Evolutionary conservation across 2,113 vertebrate species (phyloP).

Genomic region (Butorides virescens): DNA sequence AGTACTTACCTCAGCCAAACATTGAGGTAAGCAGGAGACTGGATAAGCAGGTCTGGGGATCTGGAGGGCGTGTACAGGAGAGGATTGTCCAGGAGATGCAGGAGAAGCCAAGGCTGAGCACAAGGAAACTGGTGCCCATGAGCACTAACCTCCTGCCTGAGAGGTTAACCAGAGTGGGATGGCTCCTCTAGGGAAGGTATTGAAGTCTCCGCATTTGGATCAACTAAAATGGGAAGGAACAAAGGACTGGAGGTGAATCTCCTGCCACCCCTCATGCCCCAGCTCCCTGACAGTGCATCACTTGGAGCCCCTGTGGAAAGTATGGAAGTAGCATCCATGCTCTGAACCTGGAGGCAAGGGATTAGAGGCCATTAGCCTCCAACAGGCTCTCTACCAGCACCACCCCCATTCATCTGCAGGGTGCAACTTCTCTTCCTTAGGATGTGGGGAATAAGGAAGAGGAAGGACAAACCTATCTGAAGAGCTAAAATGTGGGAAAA

Average conservation of each 20-base stretch:
- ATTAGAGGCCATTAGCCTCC: background rate
- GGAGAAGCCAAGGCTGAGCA: background rate
- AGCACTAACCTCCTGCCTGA: background rate
- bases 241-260: background rate
- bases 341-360: background rate
- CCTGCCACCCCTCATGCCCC: background rate
- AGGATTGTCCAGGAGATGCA: background rate
- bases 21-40: constrained; percentile 7
- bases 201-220: background rate
- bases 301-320: background rate
- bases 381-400: background rate
- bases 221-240: background rate
- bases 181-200: background rate
- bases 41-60: constrained; percentile 18
- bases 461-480: background rate
- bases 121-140: background rate
- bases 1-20: background rate
- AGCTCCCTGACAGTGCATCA: background rate
- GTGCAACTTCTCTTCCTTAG: background rate
- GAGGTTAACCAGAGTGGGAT: background rate
- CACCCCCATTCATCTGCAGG: background rate
- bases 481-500: background rate
- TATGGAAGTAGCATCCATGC: background rate
- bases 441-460: background rate
- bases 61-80: background rate